Conservation (phyloP, 2,888 invertebrate species). For the Ormyrus nitidulus region DNA sequence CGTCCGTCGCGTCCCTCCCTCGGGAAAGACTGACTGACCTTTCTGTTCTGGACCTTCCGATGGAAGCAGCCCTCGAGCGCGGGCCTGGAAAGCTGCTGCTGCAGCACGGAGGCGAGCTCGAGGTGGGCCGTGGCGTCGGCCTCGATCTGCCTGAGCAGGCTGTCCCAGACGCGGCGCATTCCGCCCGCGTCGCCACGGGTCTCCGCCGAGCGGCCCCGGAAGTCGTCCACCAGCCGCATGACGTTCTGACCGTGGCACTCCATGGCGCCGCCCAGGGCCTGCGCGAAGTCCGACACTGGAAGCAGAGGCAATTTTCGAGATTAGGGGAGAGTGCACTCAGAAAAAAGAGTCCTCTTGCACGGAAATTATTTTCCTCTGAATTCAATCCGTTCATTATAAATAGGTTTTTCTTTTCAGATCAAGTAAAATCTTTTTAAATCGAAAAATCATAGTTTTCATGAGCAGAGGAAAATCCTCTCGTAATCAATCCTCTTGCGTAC, state of each 20-base stretch:
- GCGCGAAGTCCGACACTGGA: constrained; percentile 93
- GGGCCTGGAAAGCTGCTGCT: constrained; percentile 84
- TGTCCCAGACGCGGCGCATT: constrained; percentile 93
- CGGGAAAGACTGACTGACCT: constrained; percentile 74
- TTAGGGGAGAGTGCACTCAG: neutral
- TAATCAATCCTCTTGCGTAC: no score
- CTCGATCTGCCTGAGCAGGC: constrained; percentile 92
- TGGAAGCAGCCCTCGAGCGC: constrained; percentile 92
- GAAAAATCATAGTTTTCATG: no score
- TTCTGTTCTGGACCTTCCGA: constrained; percentile 92
- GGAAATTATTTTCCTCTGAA: neutral
- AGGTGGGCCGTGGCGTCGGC: constrained; percentile 90
- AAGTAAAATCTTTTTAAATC: no score
- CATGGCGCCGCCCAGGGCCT: constrained; percentile 91
- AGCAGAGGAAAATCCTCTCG: no score
- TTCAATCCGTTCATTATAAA: no score
- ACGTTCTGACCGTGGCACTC: constrained; percentile 92
- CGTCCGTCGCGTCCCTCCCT: no score
- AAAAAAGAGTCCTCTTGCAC: no score
- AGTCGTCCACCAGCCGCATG: constrained; percentile 90
- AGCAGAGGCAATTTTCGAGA: constrained; percentile 8
- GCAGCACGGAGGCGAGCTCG: constrained; percentile 87
- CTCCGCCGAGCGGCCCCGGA: constrained; percentile 90
- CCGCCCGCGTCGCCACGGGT: constrained; percentile 89
- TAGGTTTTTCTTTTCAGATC: no score